Evolutionary conservation across 2,888 invertebrate species (phyloP).

Genomic region (Rhogogaster chlorosoma): DNA sequence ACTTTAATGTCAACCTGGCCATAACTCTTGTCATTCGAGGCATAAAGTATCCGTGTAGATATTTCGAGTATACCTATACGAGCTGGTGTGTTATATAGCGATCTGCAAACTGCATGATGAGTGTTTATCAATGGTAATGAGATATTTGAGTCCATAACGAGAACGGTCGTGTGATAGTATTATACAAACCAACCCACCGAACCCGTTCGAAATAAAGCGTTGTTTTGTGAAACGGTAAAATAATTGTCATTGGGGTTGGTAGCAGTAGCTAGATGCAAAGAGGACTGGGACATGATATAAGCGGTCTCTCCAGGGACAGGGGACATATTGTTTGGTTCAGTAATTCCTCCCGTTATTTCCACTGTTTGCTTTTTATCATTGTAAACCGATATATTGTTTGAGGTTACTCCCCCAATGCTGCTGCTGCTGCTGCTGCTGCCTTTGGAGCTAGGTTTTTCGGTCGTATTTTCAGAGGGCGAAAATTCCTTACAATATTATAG

Average conservation of each 20-base stretch:
- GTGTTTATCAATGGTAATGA: conserved; percentile 46
- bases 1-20: not conserved
- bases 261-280: conserved; percentile 28
- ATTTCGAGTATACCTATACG: not conserved
- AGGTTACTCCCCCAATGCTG: conserved; percentile 62
- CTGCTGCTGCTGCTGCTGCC: not conserved
- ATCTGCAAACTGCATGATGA: conserved; percentile 18
- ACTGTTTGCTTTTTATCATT: conserved; percentile 76
- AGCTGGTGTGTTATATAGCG: not conserved
- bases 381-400: conserved; percentile 75
- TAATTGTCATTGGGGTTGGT: conserved; percentile 30
- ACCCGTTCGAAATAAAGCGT: conserved; percentile 34
- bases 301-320: conserved; percentile 68
- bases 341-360: conserved; percentile 74
- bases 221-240: conserved; percentile 24
- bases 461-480: not conserved
- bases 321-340: conserved; percentile 75
- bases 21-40: not conserved
- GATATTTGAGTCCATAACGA: conserved; percentile 36
- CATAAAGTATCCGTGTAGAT: not conserved
- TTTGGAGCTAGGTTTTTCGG: not conserved
- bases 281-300: conserved; percentile 35
- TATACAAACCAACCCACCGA: not conserved
- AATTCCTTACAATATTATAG: not conserved
- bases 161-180: not conserved